Evolutionary conservation across 2,797 vertebrate species (phyloP).

Genomic region (Phataginus tetradactyla): DNA sequence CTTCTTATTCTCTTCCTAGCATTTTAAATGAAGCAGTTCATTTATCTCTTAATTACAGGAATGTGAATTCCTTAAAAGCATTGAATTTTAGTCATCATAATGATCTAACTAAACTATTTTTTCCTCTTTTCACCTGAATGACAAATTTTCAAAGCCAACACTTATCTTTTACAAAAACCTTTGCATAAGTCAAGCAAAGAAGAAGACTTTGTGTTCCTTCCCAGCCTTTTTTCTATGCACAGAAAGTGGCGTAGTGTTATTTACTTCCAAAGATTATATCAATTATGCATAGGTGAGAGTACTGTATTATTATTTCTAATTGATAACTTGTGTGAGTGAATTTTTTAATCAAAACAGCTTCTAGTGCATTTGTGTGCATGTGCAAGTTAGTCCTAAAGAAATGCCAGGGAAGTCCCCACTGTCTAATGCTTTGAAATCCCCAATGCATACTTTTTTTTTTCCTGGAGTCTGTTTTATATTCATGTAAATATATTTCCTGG

Average conservation of each 20-base stretch:
- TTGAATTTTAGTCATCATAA: background rate
- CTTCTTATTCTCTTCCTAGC: background rate
- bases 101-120: background rate
- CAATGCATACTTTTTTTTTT: constrained; percentile 44
- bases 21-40: constrained; percentile 20
- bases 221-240: background rate
- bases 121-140: background rate
- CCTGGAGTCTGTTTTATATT: constrained; percentile 60
- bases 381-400: constrained; percentile 65
- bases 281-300: background rate
- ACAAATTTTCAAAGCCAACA: constrained; percentile 16
- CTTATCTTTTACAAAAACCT: background rate
- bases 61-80: background rate
- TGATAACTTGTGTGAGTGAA: background rate
- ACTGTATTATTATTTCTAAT: background rate
- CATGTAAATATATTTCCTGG: constrained; percentile 67
- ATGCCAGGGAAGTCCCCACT: constrained; percentile 76
- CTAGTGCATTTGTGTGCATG: constrained; percentile 52
- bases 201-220: background rate
- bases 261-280: background rate
- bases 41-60: background rate
- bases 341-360: constrained; percentile 39
- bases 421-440: constrained; percentile 48
- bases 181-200: background rate
- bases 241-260: background rate